These are phyloP conservation scores for Pipistrellus pygmaeus DNA, from an alignment of 2,797 vertebrate genomes.

Conservation along the genomic window DNA sequence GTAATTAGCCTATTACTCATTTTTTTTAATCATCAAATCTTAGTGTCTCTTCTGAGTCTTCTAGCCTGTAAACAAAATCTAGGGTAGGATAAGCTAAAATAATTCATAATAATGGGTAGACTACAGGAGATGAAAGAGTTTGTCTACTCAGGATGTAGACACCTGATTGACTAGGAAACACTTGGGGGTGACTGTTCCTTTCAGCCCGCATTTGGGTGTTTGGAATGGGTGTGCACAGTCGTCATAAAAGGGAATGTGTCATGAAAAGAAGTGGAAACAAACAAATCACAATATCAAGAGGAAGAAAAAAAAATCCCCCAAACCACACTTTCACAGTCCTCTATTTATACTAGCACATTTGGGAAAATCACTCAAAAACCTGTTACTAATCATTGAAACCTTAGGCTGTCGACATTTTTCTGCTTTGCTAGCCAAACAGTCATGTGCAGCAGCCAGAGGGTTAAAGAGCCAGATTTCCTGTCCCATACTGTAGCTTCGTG, in stretches of 20 bases:
- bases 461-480: slow-evolving; percentile 77
- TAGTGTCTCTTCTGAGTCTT: not conserved
- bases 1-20: not conserved
- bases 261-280: slow-evolving; percentile 80
- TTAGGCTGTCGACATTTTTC: slow-evolving; percentile 66
- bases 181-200: not conserved
- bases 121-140: not conserved
- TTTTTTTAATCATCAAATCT: not conserved
- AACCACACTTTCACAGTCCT: slow-evolving; percentile 77
- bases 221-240: slow-evolving; percentile 50
- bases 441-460: slow-evolving; percentile 81
- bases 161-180: not conserved
- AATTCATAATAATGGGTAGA: not conserved
- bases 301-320: slow-evolving; percentile 66
- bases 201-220: slow-evolving; percentile 16
- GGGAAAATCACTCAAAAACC: slow-evolving; percentile 77
- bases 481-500: slow-evolving; percentile 47
- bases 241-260: slow-evolving; percentile 73
- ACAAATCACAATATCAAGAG: slow-evolving; percentile 82
- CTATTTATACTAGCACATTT: slow-evolving; percentile 77
- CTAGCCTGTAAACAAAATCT: not conserved
- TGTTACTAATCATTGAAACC: slow-evolving; percentile 61
- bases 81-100: not conserved
- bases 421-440: slow-evolving; percentile 72
- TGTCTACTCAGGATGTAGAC: not conserved